These are phyloP conservation scores for Rhinolophus sinicus DNA, from an alignment of 2,113 vertebrate species.

Conservation along the genomic window DNA sequence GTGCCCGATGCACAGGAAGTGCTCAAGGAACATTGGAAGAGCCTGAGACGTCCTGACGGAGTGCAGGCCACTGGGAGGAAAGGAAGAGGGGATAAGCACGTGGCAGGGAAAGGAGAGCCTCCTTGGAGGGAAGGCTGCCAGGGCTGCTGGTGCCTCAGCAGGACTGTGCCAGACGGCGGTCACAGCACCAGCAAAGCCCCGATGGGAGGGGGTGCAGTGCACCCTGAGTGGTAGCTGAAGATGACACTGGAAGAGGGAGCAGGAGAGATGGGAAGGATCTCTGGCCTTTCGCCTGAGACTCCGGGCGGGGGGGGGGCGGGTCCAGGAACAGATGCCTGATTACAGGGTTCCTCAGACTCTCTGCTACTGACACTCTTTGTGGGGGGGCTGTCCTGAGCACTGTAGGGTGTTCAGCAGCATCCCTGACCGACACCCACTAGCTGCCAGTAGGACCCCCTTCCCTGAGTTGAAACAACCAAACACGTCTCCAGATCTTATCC, in stretches of 20 bases:
- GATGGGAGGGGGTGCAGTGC: accelerated
- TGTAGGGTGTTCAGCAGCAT: accelerated
- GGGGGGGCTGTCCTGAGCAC: neutral
- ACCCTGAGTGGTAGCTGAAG: neutral
- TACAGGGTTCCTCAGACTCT: neutral
- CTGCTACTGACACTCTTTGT: accelerated
- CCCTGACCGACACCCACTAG: neutral
- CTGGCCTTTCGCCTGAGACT: neutral
- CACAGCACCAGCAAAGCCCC: neutral
- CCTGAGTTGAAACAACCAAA: neutral
- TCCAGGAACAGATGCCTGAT: neutral
- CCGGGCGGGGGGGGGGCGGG: neutral
- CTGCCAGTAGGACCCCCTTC: neutral
- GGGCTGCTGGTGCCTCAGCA: neutral
- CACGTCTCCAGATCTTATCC: neutral
- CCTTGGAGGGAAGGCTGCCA: neutral
- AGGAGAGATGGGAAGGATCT: neutral
- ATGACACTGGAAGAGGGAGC: neutral
- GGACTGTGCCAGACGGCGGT: neutral
- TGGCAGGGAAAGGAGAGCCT: neutral
- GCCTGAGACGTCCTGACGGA: accelerated
- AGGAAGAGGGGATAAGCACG: neutral
- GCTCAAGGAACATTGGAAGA: accelerated
- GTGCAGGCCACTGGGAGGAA: neutral
- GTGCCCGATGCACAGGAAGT: too few relatives aligned